Conservation (phyloP, 2,797 vertebrate species). For the Anguilla anguilla region DNA sequence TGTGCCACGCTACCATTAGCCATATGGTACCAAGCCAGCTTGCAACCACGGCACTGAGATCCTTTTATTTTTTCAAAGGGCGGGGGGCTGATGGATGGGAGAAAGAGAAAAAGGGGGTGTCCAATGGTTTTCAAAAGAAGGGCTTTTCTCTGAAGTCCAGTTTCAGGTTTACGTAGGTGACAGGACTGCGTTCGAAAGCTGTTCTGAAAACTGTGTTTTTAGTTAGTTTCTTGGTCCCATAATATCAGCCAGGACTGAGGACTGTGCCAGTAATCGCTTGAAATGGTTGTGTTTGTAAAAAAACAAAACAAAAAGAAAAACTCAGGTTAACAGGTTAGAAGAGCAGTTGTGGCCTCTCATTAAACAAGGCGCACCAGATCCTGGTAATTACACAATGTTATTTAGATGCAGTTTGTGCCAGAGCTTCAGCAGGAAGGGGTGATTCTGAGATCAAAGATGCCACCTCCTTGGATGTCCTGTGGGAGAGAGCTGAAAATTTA, state of each 20-base stretch:
- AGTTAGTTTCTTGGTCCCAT: not conserved
- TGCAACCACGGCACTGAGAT: constrained; percentile 83
- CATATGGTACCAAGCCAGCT: constrained; percentile 97
- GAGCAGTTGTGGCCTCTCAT: constrained; percentile 24
- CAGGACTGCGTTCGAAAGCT: not conserved
- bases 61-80: constrained; percentile 60
- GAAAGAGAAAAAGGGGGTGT: constrained; percentile 36
- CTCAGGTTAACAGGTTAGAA: constrained; percentile 23
- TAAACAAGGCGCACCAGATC: constrained; percentile 36
- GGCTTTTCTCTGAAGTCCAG: not conserved
- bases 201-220: not conserved
- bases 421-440: constrained; percentile 49
- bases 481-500: constrained; percentile 44
- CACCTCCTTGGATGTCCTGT: constrained; percentile 54
- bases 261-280: not conserved
- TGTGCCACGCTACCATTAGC: constrained; percentile 94
- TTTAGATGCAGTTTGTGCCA: constrained; percentile 53
- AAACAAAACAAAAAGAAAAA: not conserved
- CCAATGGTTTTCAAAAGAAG: constrained; percentile 18
- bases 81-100: constrained; percentile 23
- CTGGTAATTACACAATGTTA: constrained; percentile 52
- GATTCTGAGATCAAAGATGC: constrained; percentile 49
- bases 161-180: constrained; percentile 1
- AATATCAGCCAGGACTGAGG: not conserved
- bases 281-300: not conserved